Base-by-base conservation (phyloP, 2,113 vertebrate genomes). In the Larimichthys polyactis region DNA sequence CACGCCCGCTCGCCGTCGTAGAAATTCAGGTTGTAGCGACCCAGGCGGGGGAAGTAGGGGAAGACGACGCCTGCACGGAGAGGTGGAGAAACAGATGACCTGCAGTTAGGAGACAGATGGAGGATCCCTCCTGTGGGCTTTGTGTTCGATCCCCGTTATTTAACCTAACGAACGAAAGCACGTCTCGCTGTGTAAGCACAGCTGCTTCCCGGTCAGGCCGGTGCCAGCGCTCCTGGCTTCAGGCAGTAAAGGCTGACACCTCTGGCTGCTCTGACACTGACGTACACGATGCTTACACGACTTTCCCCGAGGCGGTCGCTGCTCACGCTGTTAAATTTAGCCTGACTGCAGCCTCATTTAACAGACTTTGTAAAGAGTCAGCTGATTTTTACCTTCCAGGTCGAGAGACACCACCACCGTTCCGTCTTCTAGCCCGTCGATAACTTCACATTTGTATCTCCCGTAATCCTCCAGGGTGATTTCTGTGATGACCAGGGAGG, bases 21-120 rank as follows among this genome's bases (percentile, higher is more conserved):
- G 86, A 98, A 99, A 59, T 98, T 99, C 40, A 99, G 94, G 86
- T 97, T 97, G 92, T 99, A 99, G 74, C 98, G 96, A 1, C 98
- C 98, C 66, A 97, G 82, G 1, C 96, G 94, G 0, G 97, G 97
- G 57, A 95, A 98, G 83, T 97, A 99, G 8, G 98, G 98, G 84
- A 96, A 99, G 19, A 99, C 92, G 0, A 99, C 90, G 44, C 98
- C 98, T 99, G 80, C 17, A 46, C 5, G 43, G 49, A 60, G 32
- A 60, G 19, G 48, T 15, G 7, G 11, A 22, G 27, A 24, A 2
- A 1, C 32, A 29, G 22, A 40, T 36, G 10, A 43, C 2, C 49
- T 40, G 24, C 22, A 63, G 67, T 27, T 49, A 24, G 57, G 12
- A 32, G 62, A 54, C 1, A 4, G 12, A 55, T 17, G 1, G 4